phyloP scores from a whole-genome alignment of 2,113 vertebrate genomes.

The Heterochromis multidens region DNA sequence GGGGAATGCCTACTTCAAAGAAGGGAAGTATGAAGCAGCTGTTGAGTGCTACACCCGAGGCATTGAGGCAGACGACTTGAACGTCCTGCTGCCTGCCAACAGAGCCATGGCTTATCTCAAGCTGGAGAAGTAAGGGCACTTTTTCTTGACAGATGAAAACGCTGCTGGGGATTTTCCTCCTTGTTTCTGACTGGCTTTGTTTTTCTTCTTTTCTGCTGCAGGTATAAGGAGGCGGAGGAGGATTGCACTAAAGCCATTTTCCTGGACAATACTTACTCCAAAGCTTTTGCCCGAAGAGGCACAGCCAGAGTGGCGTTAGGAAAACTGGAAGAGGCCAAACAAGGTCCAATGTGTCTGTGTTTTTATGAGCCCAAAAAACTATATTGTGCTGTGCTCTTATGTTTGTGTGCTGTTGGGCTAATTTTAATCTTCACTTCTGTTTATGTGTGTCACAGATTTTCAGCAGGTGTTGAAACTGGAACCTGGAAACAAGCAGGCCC shows the following conservation, averaged over 20 bases:
- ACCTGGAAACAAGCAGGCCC: slow-evolving; percentile 94
- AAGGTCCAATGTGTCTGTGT: slow-evolving; percentile 74
- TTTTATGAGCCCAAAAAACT: not conserved
- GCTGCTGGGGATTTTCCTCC: accelerated
- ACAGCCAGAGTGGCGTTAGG: slow-evolving; percentile 86
- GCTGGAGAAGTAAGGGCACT: slow-evolving; percentile 79
- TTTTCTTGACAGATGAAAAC: not conserved
- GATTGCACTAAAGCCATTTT: slow-evolving; percentile 87
- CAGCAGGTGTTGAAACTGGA: slow-evolving; percentile 88
- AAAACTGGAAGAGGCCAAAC: slow-evolving; percentile 82
- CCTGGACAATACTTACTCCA: slow-evolving; percentile 87
- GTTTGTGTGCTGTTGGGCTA: not conserved
- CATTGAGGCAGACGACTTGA: slow-evolving; percentile 86
- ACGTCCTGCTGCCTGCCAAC: slow-evolving; percentile 92
- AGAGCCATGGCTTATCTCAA: slow-evolving; percentile 96
- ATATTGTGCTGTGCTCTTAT: not conserved
- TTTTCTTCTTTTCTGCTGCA: slow-evolving; percentile 32
- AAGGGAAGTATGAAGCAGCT: slow-evolving; percentile 90
- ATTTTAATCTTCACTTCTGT: not conserved
- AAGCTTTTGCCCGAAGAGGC: slow-evolving; percentile 92
- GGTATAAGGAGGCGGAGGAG: slow-evolving; percentile 88
- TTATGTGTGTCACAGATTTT: slow-evolving; percentile 80
- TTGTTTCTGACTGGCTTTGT: not conserved
- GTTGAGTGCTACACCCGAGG: slow-evolving; percentile 90
- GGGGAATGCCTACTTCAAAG: slow-evolving; percentile 97